Evolutionary conservation across 1,140 invertebrate genomes (phyloP).

Genomic region (Lepidurus arcticus): DNA sequence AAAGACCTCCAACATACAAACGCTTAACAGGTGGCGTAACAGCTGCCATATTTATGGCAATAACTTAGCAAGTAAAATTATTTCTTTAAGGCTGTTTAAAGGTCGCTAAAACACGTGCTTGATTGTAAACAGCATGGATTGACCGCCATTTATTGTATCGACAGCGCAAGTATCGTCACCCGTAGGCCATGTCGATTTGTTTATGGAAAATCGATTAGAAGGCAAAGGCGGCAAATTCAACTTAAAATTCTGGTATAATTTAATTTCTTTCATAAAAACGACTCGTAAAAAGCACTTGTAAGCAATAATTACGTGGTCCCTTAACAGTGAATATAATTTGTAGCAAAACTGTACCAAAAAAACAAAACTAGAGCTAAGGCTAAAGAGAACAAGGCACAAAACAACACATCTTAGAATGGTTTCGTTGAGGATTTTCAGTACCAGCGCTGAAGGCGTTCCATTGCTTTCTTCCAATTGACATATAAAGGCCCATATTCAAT

Average conservation of each 20-base stretch:
- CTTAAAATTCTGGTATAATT: too few relatives aligned
- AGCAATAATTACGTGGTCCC: neutral
- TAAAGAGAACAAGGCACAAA: slow-evolving; percentile 5
- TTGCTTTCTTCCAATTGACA: slow-evolving; percentile 32
- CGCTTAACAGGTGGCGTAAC: neutral
- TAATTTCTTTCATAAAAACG: neutral
- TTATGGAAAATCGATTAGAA: too few relatives aligned
- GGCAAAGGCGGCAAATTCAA: too few relatives aligned
- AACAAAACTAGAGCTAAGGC: neutral
- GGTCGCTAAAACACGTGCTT: neutral
- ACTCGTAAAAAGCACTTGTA: neutral
- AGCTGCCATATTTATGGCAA: neutral
- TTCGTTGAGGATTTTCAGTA: slow-evolving; percentile 24
- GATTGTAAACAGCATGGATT: too few relatives aligned
- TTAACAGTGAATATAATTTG: neutral
- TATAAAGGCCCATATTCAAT: slow-evolving; percentile 31
- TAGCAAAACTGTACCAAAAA: neutral
- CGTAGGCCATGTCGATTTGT: too few relatives aligned
- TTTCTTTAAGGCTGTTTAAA: neutral
- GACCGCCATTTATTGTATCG: too few relatives aligned
- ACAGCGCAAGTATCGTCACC: too few relatives aligned
- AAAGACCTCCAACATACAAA: neutral
- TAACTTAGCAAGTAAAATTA: neutral
- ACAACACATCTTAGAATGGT: neutral
- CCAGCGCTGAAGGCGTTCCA: slow-evolving; percentile 27